These are phyloP conservation scores for Eubasilissa regina DNA, from an alignment of 1,140 invertebrate species.

Conservation along the genomic window DNA sequence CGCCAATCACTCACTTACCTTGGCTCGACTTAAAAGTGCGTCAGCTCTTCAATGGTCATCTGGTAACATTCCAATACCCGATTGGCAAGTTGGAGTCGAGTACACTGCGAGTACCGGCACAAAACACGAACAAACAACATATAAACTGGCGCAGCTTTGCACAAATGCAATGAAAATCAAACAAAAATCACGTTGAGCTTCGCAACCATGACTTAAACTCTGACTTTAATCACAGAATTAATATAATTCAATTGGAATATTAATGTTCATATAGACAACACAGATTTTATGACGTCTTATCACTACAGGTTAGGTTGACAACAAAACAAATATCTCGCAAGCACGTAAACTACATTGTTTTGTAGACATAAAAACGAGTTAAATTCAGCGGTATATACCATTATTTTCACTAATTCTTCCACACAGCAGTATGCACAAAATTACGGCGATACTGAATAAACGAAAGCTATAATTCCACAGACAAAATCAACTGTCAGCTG, in stretches of 20 bases:
- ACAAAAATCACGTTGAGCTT: neutral
- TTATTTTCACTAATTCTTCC: too few relatives aligned
- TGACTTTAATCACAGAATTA: neutral
- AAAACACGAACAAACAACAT: slow-evolving; percentile 1
- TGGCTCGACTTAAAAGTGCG: slow-evolving; percentile 10
- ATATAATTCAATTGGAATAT: neutral
- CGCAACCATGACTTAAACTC: slow-evolving; percentile 15
- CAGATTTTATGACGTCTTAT: slow-evolving; percentile 10
- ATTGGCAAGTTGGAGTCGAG: slow-evolving; percentile 18
- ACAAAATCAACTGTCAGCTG: slow-evolving; percentile 35
- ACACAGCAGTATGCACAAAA: too few relatives aligned
- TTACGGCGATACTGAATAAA: too few relatives aligned
- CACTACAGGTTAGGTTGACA: slow-evolving; percentile 26
- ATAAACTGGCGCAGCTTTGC: neutral
- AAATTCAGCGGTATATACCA: too few relatives aligned
- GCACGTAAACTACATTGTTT: too few relatives aligned
- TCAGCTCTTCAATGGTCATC: slow-evolving; percentile 15
- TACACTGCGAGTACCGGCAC: slow-evolving; percentile 25
- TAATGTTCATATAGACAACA: neutral
- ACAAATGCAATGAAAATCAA: slow-evolving; percentile 6
- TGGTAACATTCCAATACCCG: slow-evolving; percentile 16
- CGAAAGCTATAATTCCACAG: too few relatives aligned
- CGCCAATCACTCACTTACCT: slow-evolving; percentile 13
- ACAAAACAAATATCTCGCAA: slow-evolving; percentile 20
- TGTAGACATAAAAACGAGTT: too few relatives aligned